These are phyloP conservation scores for Australoheros scitulus DNA, from an alignment of 2,113 vertebrate genomes.

Conservation along the genomic window DNA sequence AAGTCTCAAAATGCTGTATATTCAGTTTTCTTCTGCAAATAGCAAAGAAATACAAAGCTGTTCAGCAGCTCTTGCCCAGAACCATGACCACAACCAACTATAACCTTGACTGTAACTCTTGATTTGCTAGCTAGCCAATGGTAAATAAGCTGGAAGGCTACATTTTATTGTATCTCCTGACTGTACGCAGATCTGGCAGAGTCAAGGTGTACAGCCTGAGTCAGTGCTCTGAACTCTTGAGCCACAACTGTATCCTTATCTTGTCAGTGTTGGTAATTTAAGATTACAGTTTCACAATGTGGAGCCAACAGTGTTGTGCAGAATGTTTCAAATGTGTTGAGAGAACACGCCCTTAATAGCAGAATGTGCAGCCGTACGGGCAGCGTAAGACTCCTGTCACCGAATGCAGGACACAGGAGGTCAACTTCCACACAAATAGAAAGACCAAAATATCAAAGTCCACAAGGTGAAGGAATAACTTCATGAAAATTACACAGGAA, in stretches of 20 bases:
- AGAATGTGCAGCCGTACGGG: background rate
- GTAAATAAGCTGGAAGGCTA: background rate
- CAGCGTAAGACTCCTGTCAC: background rate
- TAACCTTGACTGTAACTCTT: background rate
- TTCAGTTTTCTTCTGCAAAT: background rate
- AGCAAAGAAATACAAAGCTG: background rate
- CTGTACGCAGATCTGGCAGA: background rate
- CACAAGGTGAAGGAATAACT: background rate
- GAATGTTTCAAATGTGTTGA: background rate
- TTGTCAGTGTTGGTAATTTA: background rate
- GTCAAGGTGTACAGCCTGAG: background rate
- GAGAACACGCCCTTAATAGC: rapidly evolving
- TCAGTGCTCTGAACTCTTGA: background rate
- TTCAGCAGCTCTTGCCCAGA: rapidly evolving
- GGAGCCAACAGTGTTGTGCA: background rate
- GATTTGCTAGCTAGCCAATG: background rate
- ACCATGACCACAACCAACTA: no score
- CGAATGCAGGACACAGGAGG: background rate
- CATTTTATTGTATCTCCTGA: background rate
- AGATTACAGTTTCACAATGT: background rate
- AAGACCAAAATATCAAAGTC: background rate
- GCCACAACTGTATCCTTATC: background rate
- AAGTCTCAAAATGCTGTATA: background rate
- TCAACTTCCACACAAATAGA: background rate
- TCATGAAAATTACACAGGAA: background rate